Evolutionary conservation across 2,113 vertebrate genomes (phyloP), one percentile per base, ranked within the genome.

Genomic region (Heterotilapia buettikoferi): DNA sequence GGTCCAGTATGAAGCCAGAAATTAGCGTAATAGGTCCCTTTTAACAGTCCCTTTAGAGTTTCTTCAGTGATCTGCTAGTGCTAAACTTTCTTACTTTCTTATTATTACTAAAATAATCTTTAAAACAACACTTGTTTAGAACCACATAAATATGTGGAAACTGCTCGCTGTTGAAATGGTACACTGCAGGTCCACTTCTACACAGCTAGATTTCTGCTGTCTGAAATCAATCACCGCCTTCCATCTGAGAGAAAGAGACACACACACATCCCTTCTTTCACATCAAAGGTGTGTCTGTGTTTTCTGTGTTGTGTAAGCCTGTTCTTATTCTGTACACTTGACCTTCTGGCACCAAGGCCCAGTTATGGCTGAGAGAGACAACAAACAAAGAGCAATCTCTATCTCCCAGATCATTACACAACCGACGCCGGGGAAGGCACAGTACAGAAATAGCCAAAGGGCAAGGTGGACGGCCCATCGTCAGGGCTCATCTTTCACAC

Each of bases 381-480:
- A 94, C 95, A 94, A 95, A 94, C 92, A 95, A 94, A 91, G 90
- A 95, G 89, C 76, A 90, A 95, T 95, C 89, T 91, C 92, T 94
- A 92, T 93, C 94, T 92, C 92, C 84, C 86, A 91, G 88, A 92
- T 96, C 95, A 96, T 96, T 96, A 95, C 90, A 81, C 95, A 95
- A 95, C 93, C 56, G 9, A 86, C 66, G 86, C 84, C 56, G 52
- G 84, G 88, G 89, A 92, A 90, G 89, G 93, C 91, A 82, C 59
- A 36, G 88, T 92, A 94, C 93, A 94, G 91, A 95, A 94, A 94
- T 95, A 94, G 95, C 96, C 93, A 94, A 96, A 95, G 96, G 96
- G 95, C 95, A 95, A 96, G 92, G 95, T 95, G 96, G 93, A 96
- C 86, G 90, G 91, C 88, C 85, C 87, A 45, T 94, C 90, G 91